A percentile compares a stretch with the other conserved stretches of the same genome.
Evolutionary conservation across 2,888 invertebrate genomes (phyloP).

Genomic region (Dynastes hyllus): DNA sequence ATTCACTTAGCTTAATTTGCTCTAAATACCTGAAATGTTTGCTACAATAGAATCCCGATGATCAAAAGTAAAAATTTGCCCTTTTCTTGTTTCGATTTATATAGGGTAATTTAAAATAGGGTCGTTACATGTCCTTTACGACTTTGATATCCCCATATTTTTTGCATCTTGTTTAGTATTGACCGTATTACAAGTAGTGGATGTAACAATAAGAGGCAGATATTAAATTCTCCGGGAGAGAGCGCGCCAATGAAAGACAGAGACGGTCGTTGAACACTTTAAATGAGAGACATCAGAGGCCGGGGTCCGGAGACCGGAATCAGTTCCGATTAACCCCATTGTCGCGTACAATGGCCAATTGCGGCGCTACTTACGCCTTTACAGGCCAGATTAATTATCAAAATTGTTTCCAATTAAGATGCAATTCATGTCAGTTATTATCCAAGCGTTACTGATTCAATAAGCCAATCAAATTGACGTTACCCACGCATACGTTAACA

Average conservation of each 20-base stretch:
- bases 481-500: slow-evolving; percentile 36
- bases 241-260: slow-evolving; percentile 30
- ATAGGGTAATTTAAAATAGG: background rate
- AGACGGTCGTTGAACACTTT: slow-evolving; percentile 61
- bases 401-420: slow-evolving; percentile 76
- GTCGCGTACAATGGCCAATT: slow-evolving; percentile 72
- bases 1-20: background rate
- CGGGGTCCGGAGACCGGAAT: slow-evolving; percentile 64
- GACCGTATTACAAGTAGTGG: slow-evolving; percentile 1
- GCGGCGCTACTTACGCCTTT: slow-evolving; percentile 69
- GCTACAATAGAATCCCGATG: background rate
- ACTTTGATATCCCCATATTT: too few species aligned
- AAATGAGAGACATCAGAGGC: slow-evolving; percentile 67
- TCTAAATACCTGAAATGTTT: slow-evolving; percentile 15
- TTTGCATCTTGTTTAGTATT: background rate
- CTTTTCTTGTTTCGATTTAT: too few species aligned
- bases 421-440: slow-evolving; percentile 72
- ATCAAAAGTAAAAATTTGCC: too few species aligned
- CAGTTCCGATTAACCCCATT: slow-evolving; percentile 71
- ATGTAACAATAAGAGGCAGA: slow-evolving; percentile 26
- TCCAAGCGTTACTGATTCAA: slow-evolving; percentile 62
- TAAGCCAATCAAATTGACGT: slow-evolving; percentile 59
- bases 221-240: slow-evolving; percentile 26
- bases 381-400: slow-evolving; percentile 71
- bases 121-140: background rate